Base-by-base conservation (phyloP, 2,888 invertebrate species). In the Xestia ashworthii region DNA sequence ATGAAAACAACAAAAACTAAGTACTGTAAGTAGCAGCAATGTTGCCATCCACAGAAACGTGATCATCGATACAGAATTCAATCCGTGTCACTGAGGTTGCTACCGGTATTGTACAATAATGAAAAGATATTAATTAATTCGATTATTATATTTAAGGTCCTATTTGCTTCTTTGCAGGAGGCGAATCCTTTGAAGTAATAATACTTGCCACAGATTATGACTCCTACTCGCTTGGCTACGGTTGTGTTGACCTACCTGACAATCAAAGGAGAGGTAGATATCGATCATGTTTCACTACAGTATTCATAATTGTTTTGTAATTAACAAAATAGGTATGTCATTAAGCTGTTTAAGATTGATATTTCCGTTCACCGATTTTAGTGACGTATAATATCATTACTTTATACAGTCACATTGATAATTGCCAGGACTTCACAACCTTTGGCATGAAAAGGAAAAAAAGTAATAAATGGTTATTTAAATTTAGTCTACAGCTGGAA, bases 151-250 rank as follows among this genome's bases (percentile, higher is more conserved):
- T n/a, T n/a, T n/a, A n/a, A n/a, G n/a, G n/a, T n/a, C n/a, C n/a
- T 55, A 5, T 69, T 46, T 71, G n/a, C 55, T 25, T 72, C 44
- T 67, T 89, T 88, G 44, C 74, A 91, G 91, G 71, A 22, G 38
- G 64, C 5, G 71, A 70, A 19, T 46, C 70, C 3, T 82, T 85
- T 14, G 88, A 91, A 16, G 88, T 90, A n/a, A 90, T 88, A 86
- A 80, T 93, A 32, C 86, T 93, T 41, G 90, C 95, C 66, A 97
- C 98, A 0, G 97, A 98, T 90, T 98, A 98, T 88, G 92, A 92
- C 0, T 93, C 94, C 60, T 98, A 97, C 85, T 93, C 97, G 3
- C 96, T 97, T 0, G 97, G 97, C 1, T 98, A 97, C 95, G 97
- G 97, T 50, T 98, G 98, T 88, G 91, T 91, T 0, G 95, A 97